Evolutionary conservation across 1,140 invertebrate species (phyloP).

Genomic region (Holcopasites calliopsidis): DNA sequence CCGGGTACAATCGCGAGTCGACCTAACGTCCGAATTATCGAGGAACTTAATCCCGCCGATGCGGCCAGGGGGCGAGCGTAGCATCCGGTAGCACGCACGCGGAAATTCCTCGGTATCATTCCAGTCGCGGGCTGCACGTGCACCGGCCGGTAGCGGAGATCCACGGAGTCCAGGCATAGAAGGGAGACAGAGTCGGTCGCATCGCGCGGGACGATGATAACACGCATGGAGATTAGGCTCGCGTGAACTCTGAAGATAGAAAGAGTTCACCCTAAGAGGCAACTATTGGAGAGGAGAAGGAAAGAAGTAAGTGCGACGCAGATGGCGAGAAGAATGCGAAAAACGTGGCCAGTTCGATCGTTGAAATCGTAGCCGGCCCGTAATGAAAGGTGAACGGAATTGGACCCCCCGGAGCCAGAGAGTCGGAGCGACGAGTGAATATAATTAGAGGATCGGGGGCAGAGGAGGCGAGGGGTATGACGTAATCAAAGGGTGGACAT

Average conservation of each 20-base stretch:
- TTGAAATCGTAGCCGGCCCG: slow-evolving; percentile 76
- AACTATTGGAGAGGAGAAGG: no score
- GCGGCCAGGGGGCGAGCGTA: slow-evolving; percentile 17
- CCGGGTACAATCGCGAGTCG: slow-evolving; percentile 43
- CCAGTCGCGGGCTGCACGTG: slow-evolving; percentile 60
- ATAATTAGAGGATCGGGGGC: slow-evolving; percentile 78
- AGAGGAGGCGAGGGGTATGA: slow-evolving; percentile 71
- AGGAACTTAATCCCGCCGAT: slow-evolving; percentile 59
- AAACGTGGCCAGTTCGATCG: slow-evolving; percentile 75
- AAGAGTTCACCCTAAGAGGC: no score
- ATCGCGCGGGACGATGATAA: neutral
- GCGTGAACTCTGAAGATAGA: slow-evolving; percentile 31
- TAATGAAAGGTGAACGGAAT: slow-evolving; percentile 80
- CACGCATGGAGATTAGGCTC: neutral
- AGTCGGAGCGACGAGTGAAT: slow-evolving; percentile 76
- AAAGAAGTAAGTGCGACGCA: neutral
- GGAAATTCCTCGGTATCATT: slow-evolving; percentile 63
- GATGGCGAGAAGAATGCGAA: slow-evolving; percentile 47
- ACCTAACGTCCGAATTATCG: slow-evolving; percentile 59
- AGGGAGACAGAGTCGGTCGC: neutral
- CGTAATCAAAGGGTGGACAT: slow-evolving; percentile 77
- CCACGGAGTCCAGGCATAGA: slow-evolving; percentile 32
- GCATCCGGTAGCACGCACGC: slow-evolving; percentile 58
- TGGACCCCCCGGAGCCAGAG: slow-evolving; percentile 76
- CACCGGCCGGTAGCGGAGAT: slow-evolving; percentile 45